phyloP scores from a whole-genome alignment of 2,797 vertebrate genomes.

The Rhinella marina region DNA sequence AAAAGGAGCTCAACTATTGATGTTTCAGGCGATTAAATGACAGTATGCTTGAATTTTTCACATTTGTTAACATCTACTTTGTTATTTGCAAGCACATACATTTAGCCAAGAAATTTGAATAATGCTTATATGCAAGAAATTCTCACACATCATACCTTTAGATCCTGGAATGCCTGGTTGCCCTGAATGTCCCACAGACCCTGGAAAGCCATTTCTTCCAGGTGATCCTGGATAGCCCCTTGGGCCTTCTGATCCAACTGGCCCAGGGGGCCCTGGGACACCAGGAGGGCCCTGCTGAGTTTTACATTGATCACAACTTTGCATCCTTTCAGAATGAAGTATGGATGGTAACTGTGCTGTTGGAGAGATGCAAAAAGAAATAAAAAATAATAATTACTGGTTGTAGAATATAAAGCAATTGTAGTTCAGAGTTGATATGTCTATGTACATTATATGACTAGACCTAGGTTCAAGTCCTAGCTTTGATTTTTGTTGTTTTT shows the following conservation, averaged over 20 bases:
- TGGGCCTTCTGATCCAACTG: conserved; percentile 82
- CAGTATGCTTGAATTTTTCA: too few relatives aligned
- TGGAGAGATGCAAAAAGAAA: conserved; percentile 54
- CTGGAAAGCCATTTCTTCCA: conserved; percentile 83
- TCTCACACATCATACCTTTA: conserved; percentile 80
- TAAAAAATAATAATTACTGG: conserved; percentile 37
- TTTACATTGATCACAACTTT: conserved; percentile 85
- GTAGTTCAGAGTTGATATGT: not conserved
- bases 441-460: not conserved
- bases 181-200: conserved; percentile 82
- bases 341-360: conserved; percentile 87
- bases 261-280: conserved; percentile 80
- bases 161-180: conserved; percentile 81
- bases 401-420: not conserved
- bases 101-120: too few relatives aligned
- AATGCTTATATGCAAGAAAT: not conserved
- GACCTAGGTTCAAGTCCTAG: too few relatives aligned
- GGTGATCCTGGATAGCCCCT: conserved; percentile 86
- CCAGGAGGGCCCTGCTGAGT: conserved; percentile 79
- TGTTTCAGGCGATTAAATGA: too few relatives aligned
- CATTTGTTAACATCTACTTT: too few relatives aligned
- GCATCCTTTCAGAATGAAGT: conserved; percentile 83
- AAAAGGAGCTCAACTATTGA: too few relatives aligned
- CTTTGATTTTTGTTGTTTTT: not conserved
- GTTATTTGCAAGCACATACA: too few relatives aligned